phyloP scores from a whole-genome alignment of 2,797 vertebrate genomes.

The Danio albolineatus region DNA sequence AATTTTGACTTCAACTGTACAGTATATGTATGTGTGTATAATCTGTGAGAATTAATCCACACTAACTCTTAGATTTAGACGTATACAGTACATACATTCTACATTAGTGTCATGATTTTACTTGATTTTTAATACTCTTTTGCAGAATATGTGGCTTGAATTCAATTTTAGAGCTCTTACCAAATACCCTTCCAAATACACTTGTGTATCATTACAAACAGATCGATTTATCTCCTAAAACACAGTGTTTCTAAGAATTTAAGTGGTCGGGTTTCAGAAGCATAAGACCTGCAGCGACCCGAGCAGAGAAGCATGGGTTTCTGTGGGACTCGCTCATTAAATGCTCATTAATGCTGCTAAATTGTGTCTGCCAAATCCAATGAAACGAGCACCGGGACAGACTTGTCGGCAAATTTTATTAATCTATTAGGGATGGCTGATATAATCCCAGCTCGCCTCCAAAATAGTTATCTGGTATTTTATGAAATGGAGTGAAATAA shows the following conservation, averaged over 20 bases:
- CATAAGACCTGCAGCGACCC: constrained; percentile 36
- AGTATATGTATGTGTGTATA: no score
- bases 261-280: neutral
- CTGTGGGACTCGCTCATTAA: constrained; percentile 58
- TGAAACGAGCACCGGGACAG: constrained; percentile 47
- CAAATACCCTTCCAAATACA: neutral
- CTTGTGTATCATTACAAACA: neutral
- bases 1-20: no score
- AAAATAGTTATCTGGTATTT: constrained; percentile 72
- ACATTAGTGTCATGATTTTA: constrained; percentile 26
- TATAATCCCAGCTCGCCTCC: constrained; percentile 71
- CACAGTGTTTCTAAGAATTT: neutral
- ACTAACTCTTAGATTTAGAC: no score
- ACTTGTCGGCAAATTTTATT: constrained; percentile 62
- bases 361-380: constrained; percentile 55
- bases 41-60: no score
- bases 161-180: neutral
- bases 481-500: constrained; percentile 72
- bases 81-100: neutral
- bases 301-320: constrained; percentile 33
- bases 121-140: constrained; percentile 16
- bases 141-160: constrained; percentile 40
- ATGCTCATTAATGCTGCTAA: constrained; percentile 60
- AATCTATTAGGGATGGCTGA: constrained; percentile 72
- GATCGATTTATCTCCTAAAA: neutral